Base-by-base conservation (phyloP, 2,113 vertebrate genomes). In the Jaculus jaculus region DNA sequence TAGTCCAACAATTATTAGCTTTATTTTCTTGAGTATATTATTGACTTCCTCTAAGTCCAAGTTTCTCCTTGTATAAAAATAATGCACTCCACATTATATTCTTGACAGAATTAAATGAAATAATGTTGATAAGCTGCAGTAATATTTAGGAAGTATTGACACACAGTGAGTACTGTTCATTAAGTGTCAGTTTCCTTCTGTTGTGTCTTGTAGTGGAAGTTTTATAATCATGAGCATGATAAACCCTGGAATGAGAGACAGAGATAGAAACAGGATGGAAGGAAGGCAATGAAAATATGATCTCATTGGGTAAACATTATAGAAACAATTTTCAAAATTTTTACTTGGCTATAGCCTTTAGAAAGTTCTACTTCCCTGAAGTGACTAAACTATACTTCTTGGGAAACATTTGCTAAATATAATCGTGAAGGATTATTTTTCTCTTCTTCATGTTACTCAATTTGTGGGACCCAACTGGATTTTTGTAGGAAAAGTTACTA, bases 231-330 rank as follows among this genome's bases (percentile, higher is more conserved):
- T 3, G 18, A 83, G 75, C 84, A 42, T 30, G 66, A 10, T 89
- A 77, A 87, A 82, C 68, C 86, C 47, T 58, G 1, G 18, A 77
- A 74, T 58, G 0, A 17, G 95, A 77, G 72, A 88, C 24, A 90
- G 60, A 93, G 11, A 10, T 1, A n/a, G n/a, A 87, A 86, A 72
- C 58, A 81, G 58, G 63, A 92, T 92, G 32, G 32, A 83, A 54
- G 85, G 47, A 97, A 95, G 84, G 93, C 71, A 95, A 96, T 96
- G 96, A 98, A 97, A 97, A 94, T 84, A 97, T 98, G 98, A 98
- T 97, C 96, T 98, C 97, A 98, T 95, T 97, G 96, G 92, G 94
- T 97, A 98, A 98, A 98, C 97, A 98, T 97, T 98, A 95, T 95
- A 96, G 97, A 97, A 97, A 97, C 96, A 96, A 97, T 98, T 97